phyloP scores from a whole-genome alignment of 2,797 vertebrate genomes.

The Todus mexicanus region DNA sequence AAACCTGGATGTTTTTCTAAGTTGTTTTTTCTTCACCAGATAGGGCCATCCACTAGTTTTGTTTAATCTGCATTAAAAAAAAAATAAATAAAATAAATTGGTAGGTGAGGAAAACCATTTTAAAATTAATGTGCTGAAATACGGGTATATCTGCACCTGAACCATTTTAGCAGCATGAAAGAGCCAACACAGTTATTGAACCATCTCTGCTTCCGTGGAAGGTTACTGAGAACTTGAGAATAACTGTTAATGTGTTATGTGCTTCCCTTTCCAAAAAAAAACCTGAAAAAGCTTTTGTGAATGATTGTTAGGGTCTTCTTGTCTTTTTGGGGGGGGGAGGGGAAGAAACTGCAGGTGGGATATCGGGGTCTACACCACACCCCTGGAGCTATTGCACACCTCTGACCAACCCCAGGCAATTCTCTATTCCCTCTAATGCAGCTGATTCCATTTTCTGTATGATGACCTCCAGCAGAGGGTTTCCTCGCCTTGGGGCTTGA shows the following conservation, averaged over 20 bases:
- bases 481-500: neutral
- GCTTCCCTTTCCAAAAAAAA: neutral
- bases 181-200: neutral
- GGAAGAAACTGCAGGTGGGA: neutral
- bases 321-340: neutral
- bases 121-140: neutral
- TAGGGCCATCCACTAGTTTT: neutral
- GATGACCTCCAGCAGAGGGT: neutral
- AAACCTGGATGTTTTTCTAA: neutral
- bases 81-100: neutral
- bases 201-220: neutral
- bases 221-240: neutral
- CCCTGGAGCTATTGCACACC: neutral
- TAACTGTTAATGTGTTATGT: neutral
- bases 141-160: neutral
- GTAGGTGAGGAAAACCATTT: neutral
- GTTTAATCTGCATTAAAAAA: neutral
- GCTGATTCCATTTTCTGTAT: accelerated
- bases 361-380: accelerated
- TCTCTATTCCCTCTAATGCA: neutral
- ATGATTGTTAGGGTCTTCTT: neutral
- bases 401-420: neutral
- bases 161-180: neutral
- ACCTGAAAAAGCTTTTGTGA: neutral
- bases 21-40: neutral